A percentile compares a stretch with the other conserved stretches of the same genome.
Evolutionary conservation across 2,888 invertebrate genomes (phyloP).

Genomic region (Dermolepida albohirtum): DNA sequence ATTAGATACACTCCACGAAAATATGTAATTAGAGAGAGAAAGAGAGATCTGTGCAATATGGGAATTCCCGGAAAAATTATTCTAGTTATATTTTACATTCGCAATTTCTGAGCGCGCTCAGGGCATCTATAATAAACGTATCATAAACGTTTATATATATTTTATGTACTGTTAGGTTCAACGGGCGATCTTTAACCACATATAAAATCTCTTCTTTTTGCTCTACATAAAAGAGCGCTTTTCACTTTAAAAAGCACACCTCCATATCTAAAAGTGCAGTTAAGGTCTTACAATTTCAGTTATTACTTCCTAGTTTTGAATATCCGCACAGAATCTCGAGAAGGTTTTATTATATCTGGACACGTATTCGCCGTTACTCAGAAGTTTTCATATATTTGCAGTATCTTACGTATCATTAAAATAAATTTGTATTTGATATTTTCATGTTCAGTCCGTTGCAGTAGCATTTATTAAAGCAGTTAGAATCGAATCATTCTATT

Average conservation of each 20-base stretch:
- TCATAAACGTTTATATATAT: conserved; percentile 16
- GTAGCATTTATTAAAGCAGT: no score
- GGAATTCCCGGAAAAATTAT: conserved; percentile 24
- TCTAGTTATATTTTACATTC: conserved; percentile 2
- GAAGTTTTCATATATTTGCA: no score
- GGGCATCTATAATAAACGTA: conserved; percentile 18
- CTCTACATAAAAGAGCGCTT: conserved; percentile 11
- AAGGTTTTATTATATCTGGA: no score
- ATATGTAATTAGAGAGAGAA: neutral
- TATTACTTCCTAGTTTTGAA: conserved; percentile 15
- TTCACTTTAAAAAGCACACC: conserved; percentile 5
- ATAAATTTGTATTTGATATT: no score
- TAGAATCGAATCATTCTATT: no score
- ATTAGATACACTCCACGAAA: neutral
- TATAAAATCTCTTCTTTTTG: conserved; percentile 21
- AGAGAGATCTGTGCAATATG: conserved; percentile 4
- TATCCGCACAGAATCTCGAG: no score
- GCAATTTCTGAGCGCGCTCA: neutral
- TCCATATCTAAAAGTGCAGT: conserved; percentile 15
- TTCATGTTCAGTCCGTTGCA: no score
- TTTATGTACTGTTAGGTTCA: conserved; percentile 31
- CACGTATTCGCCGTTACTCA: no score
- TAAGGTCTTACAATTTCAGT: conserved; percentile 18
- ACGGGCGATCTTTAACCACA: conserved; percentile 21
- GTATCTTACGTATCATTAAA: no score